Percentiles rank a stretch among this genome's conserved stretches.
Evolutionary conservation across 2,113 vertebrate species (phyloP).

Genomic region (Eurystomus gularis): DNA sequence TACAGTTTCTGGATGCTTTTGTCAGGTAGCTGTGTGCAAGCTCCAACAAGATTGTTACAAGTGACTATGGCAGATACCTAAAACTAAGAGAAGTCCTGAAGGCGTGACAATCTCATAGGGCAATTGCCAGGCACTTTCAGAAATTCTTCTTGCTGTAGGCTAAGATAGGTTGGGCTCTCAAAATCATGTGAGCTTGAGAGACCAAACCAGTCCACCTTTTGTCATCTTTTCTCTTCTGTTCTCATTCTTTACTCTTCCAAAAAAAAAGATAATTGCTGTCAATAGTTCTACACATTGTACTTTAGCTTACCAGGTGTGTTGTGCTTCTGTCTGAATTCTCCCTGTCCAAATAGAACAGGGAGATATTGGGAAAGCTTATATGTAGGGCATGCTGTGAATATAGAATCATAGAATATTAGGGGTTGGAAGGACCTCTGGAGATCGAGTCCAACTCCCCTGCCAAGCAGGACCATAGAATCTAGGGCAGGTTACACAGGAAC

Average conservation of each 20-base stretch:
- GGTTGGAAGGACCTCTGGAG: too few relatives aligned
- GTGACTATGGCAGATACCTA: not conserved
- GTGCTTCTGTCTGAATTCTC: not conserved
- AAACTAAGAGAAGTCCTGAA: not conserved
- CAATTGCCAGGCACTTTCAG: not conserved
- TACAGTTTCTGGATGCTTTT: not conserved
- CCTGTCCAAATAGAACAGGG: not conserved
- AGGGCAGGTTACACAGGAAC: too few relatives aligned
- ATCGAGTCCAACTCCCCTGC: too few relatives aligned
- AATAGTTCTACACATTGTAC: fast-evolving
- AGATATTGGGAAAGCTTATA: not conserved
- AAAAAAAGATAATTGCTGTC: not conserved
- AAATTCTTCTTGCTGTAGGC: not conserved
- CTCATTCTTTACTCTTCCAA: not conserved
- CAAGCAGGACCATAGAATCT: too few relatives aligned
- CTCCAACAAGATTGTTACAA: not conserved
- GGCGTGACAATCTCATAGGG: not conserved
- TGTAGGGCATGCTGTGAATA: not conserved
- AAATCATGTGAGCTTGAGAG: not conserved
- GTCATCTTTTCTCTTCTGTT: not conserved
- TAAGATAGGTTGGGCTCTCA: not conserved
- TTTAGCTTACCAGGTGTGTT: not conserved
- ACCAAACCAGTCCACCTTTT: not conserved
- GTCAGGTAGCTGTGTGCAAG: not conserved
- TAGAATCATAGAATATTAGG: too few relatives aligned